Evolutionary conservation across 2,888 invertebrate genomes (phyloP), one percentile per base, ranked within the genome.

Genomic region (Cybosia mesomella): DNA sequence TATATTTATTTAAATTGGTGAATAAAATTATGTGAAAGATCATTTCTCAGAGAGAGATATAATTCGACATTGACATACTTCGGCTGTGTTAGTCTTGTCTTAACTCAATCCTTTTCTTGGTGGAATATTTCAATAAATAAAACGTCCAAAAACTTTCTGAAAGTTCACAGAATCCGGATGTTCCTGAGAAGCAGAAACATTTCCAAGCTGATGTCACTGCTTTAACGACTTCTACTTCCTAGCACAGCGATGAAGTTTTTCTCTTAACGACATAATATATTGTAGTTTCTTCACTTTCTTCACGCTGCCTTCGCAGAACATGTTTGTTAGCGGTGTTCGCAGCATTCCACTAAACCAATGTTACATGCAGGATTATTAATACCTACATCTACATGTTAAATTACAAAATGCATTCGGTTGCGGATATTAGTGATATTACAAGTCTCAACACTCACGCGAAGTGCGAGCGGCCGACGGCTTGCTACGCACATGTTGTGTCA

Each of bases 121-220:
- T 7, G 43, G 4, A 1, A 49, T n/a, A 49, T 49, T 49, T 49
- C 18, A 49, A n/a, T n/a, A n/a, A n/a, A n/a, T n/a, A 22, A 59
- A 22, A 39, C 18, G 21, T n/a, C 36, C 36, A 22, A 59, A 15
- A 22, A 36, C 22, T 7, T 36, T 21, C 22, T 13, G 36, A 24
- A 57, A 34, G 22, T 55, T 22, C 24, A 22, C 11, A 55, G 36
- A 55, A 54, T 39, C 55, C 63, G 55, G 55, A 24, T 10, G 55
- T 24, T 64, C 2, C 53, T 64, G 15, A 64, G 63, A 22, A 22
- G 24, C 34, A 36, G 55, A 55, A 22, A 39, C 36, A 64, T 64
- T 64, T 64, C 63, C 55, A 55, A 55, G 63, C 55, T 34, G 8
- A 64, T 34, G 55, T 55, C 55, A n/a, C 55, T 53, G 62, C 53